Percentiles rank a stretch among this genome's conserved stretches.
phyloP scores from a whole-genome alignment of 2,888 invertebrate genomes.

The Myopa testacea region DNA sequence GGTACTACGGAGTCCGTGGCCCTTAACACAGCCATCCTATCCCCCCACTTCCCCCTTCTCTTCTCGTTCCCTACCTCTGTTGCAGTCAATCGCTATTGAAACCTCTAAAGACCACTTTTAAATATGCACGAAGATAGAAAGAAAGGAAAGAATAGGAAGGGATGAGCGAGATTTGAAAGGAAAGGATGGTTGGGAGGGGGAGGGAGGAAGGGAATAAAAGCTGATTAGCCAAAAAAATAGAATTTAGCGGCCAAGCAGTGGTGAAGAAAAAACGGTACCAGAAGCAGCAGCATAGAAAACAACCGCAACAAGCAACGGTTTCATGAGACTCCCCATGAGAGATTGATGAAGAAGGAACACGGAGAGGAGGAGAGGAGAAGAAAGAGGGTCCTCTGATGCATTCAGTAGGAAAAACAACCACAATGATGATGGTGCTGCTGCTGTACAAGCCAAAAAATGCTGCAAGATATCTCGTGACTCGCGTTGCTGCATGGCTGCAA shows the following conservation, averaged over 20 bases:
- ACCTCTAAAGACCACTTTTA: constrained; percentile 6
- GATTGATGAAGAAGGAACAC: too few species aligned
- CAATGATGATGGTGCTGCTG: neutral
- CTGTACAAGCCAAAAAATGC: constrained; percentile 5
- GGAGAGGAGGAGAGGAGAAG: too few species aligned
- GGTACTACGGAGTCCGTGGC: neutral
- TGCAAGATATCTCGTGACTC: neutral
- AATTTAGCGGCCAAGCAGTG: neutral
- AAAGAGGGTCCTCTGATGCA: too few species aligned
- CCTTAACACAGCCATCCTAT: neutral
- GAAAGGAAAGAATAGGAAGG: neutral
- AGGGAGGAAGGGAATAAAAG: neutral
- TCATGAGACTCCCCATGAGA: too few species aligned
- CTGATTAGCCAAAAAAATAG: neutral
- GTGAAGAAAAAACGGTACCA: too few species aligned
- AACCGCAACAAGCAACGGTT: too few species aligned
- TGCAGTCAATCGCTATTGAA: neutral
- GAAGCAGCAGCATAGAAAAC: too few species aligned
- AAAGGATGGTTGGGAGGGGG: neutral
- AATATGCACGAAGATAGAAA: neutral
- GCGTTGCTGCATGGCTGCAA: neutral
- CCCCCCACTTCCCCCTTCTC: neutral
- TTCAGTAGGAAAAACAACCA: too few species aligned
- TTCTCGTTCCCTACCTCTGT: neutral
- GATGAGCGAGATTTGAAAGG: neutral